Evolutionary conservation across 2,888 invertebrate species (phyloP).

Genomic region (Apodemia duryi): DNA sequence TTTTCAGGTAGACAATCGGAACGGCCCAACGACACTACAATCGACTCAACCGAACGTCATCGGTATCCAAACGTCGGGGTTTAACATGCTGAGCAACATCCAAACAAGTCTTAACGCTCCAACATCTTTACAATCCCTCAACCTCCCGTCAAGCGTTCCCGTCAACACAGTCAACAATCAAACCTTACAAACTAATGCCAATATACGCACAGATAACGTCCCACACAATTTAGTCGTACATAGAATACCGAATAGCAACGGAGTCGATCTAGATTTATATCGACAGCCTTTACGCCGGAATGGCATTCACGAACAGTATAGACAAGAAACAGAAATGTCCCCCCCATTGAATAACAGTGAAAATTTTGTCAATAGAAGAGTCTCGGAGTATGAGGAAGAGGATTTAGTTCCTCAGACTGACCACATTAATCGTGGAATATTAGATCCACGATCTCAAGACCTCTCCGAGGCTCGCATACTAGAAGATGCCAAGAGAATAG

Average conservation of each 20-base stretch:
- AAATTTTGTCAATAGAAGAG: slow-evolving; percentile 60
- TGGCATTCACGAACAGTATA: slow-evolving; percentile 59
- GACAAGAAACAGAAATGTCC: slow-evolving; percentile 51
- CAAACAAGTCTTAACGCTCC: slow-evolving; percentile 42
- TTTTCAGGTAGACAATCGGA: slow-evolving; percentile 62
- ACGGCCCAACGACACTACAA: slow-evolving; percentile 56
- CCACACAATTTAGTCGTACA: slow-evolving; percentile 66
- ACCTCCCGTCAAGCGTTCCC: slow-evolving; percentile 55
- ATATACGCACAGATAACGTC: slow-evolving; percentile 40
- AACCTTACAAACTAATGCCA: slow-evolving; percentile 45
- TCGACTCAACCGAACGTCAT: slow-evolving; percentile 53
- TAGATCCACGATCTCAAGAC: slow-evolving; percentile 51
- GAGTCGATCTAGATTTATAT: slow-evolving; percentile 61
- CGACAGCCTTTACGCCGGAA: slow-evolving; percentile 48
- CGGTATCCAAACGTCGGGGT: slow-evolving; percentile 50
- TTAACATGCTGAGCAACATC: slow-evolving; percentile 40
- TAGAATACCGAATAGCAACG: slow-evolving; percentile 51
- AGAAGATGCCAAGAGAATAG: slow-evolving; percentile 59
- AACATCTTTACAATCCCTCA: slow-evolving; percentile 47
- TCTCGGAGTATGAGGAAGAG: slow-evolving; percentile 67
- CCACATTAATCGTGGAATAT: slow-evolving; percentile 39
- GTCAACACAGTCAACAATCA: slow-evolving; percentile 49
- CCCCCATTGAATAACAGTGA: slow-evolving; percentile 56
- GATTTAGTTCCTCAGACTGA: slow-evolving; percentile 53
- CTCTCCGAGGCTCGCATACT: slow-evolving; percentile 54